These are phyloP conservation scores for Mactra quadrangularis DNA, from an alignment of 1,140 invertebrate genomes.

Conservation along the genomic window DNA sequence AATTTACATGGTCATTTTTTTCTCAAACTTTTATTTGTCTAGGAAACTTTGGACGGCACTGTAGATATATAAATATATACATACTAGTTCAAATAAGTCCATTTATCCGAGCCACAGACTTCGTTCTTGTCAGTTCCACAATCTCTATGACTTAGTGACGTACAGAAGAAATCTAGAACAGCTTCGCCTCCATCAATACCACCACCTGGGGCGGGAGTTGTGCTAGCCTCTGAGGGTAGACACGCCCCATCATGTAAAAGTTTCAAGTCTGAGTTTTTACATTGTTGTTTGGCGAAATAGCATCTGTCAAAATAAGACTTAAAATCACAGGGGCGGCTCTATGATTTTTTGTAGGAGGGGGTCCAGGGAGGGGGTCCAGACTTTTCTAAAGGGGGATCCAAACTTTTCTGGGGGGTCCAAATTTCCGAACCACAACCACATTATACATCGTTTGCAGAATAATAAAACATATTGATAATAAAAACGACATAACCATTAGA, in stretches of 20 bases:
- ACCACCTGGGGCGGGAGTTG: background rate
- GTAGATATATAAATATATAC: background rate
- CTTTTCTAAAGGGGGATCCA: too few species aligned
- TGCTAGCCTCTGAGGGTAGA: conserved; percentile 7
- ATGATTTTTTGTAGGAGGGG: too few species aligned
- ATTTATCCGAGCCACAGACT: conserved; percentile 23
- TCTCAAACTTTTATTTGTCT: too few species aligned
- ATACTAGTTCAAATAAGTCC: conserved; percentile 42
- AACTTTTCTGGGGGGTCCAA: too few species aligned
- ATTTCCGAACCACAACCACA: too few species aligned
- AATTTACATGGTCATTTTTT: too few species aligned
- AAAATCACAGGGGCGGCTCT: too few species aligned
- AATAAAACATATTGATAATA: too few species aligned
- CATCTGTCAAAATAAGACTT: background rate
- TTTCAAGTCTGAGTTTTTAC: background rate
- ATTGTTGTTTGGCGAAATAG: conserved; percentile 38
- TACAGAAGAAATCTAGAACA: conserved; percentile 48
- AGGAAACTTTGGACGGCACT: too few species aligned
- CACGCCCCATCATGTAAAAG: conserved; percentile 37
- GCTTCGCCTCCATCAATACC: conserved; percentile 12
- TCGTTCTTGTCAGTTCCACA: conserved; percentile 6
- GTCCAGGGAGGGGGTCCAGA: too few species aligned
- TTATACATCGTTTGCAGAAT: too few species aligned
- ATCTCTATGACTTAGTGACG: conserved; percentile 14
- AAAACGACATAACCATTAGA: too few species aligned